Base-by-base conservation (phyloP, 2,888 invertebrate genomes). In the Diadegma fenestrale region DNA sequence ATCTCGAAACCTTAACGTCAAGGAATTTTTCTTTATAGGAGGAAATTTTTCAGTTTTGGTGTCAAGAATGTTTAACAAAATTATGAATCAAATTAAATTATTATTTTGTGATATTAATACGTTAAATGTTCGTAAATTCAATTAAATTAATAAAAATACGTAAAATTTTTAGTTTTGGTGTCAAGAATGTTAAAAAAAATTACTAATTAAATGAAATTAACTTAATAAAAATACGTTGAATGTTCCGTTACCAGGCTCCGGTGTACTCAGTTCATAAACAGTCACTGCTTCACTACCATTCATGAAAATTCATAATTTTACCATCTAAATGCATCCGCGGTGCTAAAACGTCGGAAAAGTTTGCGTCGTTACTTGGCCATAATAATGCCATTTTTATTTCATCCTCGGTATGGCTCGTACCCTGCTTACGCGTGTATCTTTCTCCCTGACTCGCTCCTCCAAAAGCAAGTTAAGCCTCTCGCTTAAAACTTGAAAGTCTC, bases 271-370 rank as follows among this genome's bases (percentile, higher is more conserved):
- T 37, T 37, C 33, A 72, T 37, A 10, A 72, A 48, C 5, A 41
- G 69, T 43, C 51, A 64, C 54, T 64, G 41, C 68, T 68, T 79
- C 78, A 41, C 68, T 54, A 66, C 81, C 82, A 84, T 89, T 88
- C 88, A 85, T 80, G 87, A 91, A 90, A 91, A 91, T 90, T 89
- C 88, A 89, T 92, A 91, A 92, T 92, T 91, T 84, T 78, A 69
- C 89, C 89, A 90, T 91, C 89, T 91, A 91, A 92, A 92, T 92
- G 91, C 92, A 92, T 90, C 89, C 89, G 84, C 81, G 77, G 80
- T 76, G 43, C 89, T 89, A 89, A 90, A 90, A 89, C 82, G 89
- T 89, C 87, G 88, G 85, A 78, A 87, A 87, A 88, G 88, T 88
- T 88, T 84, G 87, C 87, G 88, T 88, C 87, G 87, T 89, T 85